These are phyloP conservation scores for Cataglyphis albicans DNA, from an alignment of 2,888 invertebrate species.

Conservation along the genomic window DNA sequence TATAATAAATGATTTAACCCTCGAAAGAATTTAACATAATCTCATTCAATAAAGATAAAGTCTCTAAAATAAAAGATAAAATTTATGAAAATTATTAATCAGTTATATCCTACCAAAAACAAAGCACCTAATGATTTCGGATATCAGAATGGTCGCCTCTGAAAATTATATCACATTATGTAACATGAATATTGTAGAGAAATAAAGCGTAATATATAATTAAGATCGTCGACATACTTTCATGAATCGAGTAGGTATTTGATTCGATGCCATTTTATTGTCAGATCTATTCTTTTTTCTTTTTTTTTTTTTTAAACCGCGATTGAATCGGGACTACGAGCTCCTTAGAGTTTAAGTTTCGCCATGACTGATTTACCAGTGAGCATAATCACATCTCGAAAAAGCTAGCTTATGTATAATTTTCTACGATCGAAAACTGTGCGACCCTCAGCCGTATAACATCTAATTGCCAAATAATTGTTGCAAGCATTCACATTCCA, in stretches of 20 bases:
- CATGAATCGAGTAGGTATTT: background rate
- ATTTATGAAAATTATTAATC: constrained; percentile 10
- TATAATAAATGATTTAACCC: constrained; percentile 2
- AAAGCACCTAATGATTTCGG: background rate
- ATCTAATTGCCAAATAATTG: constrained; percentile 68
- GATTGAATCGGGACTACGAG: background rate
- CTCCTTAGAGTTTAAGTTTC: constrained; percentile 31
- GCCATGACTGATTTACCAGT: constrained; percentile 21
- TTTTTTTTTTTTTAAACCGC: background rate
- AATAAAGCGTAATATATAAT: background rate
- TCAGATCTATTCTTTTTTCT: background rate
- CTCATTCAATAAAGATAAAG: background rate
- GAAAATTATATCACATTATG: background rate
- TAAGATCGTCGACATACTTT: background rate
- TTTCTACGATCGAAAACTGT: constrained; percentile 63
- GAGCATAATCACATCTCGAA: background rate
- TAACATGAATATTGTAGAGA: background rate
- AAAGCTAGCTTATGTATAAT: constrained; percentile 53
- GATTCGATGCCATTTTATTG: constrained; percentile 1
- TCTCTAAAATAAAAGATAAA: background rate
- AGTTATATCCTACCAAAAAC: background rate
- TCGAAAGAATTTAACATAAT: background rate
- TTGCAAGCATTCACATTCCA: constrained; percentile 74
- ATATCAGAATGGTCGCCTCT: background rate
- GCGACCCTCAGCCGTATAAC: constrained; percentile 60